A percentile compares a stretch with the other conserved stretches of the same genome.
phyloP scores from a whole-genome alignment of 2,888 invertebrate species.

The Pollenia amentaria region DNA sequence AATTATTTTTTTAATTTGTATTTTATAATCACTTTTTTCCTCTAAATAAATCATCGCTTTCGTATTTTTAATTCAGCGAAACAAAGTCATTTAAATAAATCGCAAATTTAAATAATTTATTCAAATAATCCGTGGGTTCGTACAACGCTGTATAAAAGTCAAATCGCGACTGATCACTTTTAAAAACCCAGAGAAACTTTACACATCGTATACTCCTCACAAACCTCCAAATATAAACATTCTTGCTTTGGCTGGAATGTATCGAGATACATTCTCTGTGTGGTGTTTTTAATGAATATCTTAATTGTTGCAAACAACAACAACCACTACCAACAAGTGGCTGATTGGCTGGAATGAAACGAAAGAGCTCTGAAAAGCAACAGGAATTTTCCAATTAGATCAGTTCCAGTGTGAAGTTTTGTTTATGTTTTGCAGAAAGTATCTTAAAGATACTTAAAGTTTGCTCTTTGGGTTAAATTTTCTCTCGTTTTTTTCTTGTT shows the following conservation, averaged over 20 bases:
- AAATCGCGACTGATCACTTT: constrained; percentile 73
- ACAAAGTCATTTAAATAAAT: constrained; percentile 23
- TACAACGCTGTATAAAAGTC: constrained; percentile 64
- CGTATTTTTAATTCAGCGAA: constrained; percentile 10
- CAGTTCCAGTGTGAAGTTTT: constrained; percentile 69
- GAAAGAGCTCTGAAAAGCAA: constrained; percentile 73
- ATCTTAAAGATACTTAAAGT: constrained; percentile 47
- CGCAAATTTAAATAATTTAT: constrained; percentile 40
- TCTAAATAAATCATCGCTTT: not conserved
- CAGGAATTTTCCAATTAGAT: constrained; percentile 82
- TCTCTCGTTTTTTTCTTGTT: constrained; percentile 20
- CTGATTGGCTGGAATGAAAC: constrained; percentile 39
- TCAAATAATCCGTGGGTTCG: constrained; percentile 8
- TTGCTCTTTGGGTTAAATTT: constrained; percentile 2
- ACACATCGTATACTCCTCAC: constrained; percentile 50
- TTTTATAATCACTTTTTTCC: constrained; percentile 7
- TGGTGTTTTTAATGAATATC: constrained; percentile 2
- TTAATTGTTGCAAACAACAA: constrained; percentile 35
- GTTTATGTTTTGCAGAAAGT: constrained; percentile 43
- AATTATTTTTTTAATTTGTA: not conserved
- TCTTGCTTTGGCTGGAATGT: constrained; percentile 59
- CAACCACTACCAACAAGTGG: constrained; percentile 49
- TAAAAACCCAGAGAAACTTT: constrained; percentile 62
- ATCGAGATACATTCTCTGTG: constrained; percentile 53
- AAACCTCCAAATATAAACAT: not conserved